Base-by-base conservation (phyloP, 2,888 invertebrate genomes). In the Amblyjoppa fuscipennis region DNA sequence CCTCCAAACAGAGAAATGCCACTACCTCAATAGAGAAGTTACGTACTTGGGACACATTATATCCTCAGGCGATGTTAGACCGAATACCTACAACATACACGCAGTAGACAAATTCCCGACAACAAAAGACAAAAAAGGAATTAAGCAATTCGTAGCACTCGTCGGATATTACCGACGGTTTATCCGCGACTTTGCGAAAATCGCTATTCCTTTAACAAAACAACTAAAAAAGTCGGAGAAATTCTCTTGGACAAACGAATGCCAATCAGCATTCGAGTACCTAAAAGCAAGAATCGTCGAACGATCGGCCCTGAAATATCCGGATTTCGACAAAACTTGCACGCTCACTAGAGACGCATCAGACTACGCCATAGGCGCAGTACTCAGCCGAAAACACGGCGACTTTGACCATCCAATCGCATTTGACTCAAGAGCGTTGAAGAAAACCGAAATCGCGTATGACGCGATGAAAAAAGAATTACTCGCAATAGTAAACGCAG, bases 31-130 rank as follows among this genome's bases (percentile, higher is more conserved):
- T 9, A 77, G 80, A 11, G 68, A 75, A 41, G 81, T 86, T 2
- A 81, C 49, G 16, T 86, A 85, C 61, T 41, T 87, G 16, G 86
- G 86, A 0, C 83, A 87, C 34, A 51, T 84, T 1, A 87, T 89
- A 38, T 38, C 9, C 38, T 38, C 38, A 9, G 38, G 9, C 2
- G 38, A 9, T 9, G 38, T 38, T 38, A 38, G 38, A 38, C 38
- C 9, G 9, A 38, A 38, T 38, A 38, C 0, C 7, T 9, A 38
- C 9, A 38, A 9, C 1, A 38, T 38, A 9, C 38, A 1, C 1
- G 38, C 38, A 9, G 38, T 38, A 38, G 38, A 38, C 0, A 38
- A 38, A 2, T 38, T 38, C 9, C 38, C 38, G 38, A 9, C 4
- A 6, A 7, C 38, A 7, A 38, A 38, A 38, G 38, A 38, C 9